Conservation (phyloP, 2,888 invertebrate species). For the Bellardia bayeri region DNA sequence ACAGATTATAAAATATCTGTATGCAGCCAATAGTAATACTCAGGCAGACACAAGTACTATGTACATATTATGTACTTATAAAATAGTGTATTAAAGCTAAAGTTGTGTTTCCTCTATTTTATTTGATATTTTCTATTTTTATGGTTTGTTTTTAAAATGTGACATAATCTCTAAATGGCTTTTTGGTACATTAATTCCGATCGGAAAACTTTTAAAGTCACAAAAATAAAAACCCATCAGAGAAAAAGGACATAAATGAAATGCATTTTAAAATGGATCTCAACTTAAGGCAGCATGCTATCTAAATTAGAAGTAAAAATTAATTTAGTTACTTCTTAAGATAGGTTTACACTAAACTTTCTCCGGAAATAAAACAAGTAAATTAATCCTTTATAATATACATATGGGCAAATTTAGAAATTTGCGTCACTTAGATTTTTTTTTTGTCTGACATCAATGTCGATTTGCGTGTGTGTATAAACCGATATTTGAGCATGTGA, state of each 20-base stretch:
- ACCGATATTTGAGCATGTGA: too few relatives aligned
- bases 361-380: too few relatives aligned
- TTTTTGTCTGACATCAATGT: too few relatives aligned
- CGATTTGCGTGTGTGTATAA: too few relatives aligned
- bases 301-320: background rate
- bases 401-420: too few relatives aligned
- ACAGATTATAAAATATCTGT: slow-evolving; percentile 39
- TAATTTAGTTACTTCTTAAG: too few relatives aligned
- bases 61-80: too few relatives aligned
- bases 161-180: slow-evolving; percentile 77
- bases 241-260: slow-evolving; percentile 16
- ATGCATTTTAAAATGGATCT: slow-evolving; percentile 51
- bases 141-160: slow-evolving; percentile 73
- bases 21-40: background rate
- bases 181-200: slow-evolving; percentile 75
- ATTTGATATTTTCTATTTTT: slow-evolving; percentile 67
- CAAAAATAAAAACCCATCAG: slow-evolving; percentile 14
- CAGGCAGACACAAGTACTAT: background rate
- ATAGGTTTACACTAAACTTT: too few relatives aligned
- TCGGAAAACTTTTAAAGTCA: slow-evolving; percentile 66
- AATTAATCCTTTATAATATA: too few relatives aligned
- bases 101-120: slow-evolving; percentile 53
- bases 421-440: too few relatives aligned
- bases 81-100: background rate
- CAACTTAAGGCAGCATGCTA: background rate